Evolutionary conservation across 2,113 vertebrate genomes (phyloP), one percentile per base, ranked within the genome.

Genomic region (Phyllopteryx taeniolatus): DNA sequence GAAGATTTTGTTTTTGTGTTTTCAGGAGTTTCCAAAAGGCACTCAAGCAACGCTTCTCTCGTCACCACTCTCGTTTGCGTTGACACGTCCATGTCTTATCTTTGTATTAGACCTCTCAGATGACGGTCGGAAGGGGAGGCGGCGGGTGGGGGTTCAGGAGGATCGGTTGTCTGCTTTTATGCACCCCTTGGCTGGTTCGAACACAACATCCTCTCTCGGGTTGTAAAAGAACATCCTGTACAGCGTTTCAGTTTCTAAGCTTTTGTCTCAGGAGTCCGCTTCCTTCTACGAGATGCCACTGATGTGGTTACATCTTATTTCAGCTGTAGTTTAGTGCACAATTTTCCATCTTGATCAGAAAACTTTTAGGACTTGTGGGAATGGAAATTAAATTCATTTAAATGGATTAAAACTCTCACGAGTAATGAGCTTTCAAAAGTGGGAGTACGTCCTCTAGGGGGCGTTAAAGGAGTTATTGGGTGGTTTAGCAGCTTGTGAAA

Each of bases 131-230:
- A 27, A 27, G 15, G 47, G 43, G 47, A 49, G 47, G 17, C 17
- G 14, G 47, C 27, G 27, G 27, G 27, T 27, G 47, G 15, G 14
- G 1, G 4, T 49, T 49, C 47, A 2, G 47, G 5, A 49, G 14
- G 14, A 49, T 19, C 27, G 4, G 5, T 8, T n/a, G 27, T 17
- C 35, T 20, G 46, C 22, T 43, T 53, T 53, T 67, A 0, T 39
- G 2, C 15, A 33, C 51, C 56, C 9, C 9, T 60, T 1, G 10
- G 49, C 70, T 71, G 64, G 31, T 74, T 73, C 63, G 27, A 79
- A 71, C 46, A 76, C 73, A 75, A 70, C 72, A 73, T 77, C 70
- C 71, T 73, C 72, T 68, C 43, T 8, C 27, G 33, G 47, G 44
- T 49, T 79, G 33, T 46, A 63, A 57, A 66, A 74, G 62, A n/a